These are phyloP conservation scores for Clarias batrachus DNA, from an alignment of 2,113 vertebrate species.

Conservation along the genomic window DNA sequence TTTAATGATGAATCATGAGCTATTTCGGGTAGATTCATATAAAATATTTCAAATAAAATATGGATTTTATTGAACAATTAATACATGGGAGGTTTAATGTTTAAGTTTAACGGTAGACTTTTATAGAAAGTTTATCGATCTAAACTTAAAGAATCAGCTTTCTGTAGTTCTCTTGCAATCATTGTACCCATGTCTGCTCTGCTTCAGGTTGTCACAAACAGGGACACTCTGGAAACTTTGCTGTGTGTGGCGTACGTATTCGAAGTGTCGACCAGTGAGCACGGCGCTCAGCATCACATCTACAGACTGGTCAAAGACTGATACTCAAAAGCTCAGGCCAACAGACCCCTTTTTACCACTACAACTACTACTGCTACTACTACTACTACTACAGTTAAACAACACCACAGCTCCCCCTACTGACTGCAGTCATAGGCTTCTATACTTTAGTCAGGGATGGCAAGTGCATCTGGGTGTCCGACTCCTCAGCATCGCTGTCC, in stretches of 20 bases:
- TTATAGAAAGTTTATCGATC: neutral
- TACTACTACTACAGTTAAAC: slow-evolving; percentile 55
- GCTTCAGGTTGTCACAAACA: slow-evolving; percentile 88
- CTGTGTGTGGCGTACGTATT: slow-evolving; percentile 92
- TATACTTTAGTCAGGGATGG: slow-evolving; percentile 24
- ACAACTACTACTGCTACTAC: slow-evolving; percentile 53
- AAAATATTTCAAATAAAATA: neutral
- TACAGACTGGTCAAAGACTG: slow-evolving; percentile 95
- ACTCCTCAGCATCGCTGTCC: slow-evolving; percentile 51
- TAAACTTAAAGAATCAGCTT: neutral
- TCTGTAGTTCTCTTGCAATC: neutral
- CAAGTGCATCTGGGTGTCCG: slow-evolving; percentile 28
- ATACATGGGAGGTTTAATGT: too few species aligned
- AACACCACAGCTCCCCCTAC: slow-evolving; percentile 45
- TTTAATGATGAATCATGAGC: neutral
- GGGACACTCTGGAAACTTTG: slow-evolving; percentile 92
- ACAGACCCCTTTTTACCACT: slow-evolving; percentile 49
- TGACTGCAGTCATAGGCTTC: slow-evolving; percentile 30
- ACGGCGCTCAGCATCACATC: slow-evolving; percentile 92
- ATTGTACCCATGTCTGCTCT: neutral
- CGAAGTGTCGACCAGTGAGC: slow-evolving; percentile 91
- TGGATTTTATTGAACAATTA: too few species aligned
- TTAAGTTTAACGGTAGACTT: too few species aligned
- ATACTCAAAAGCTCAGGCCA: slow-evolving; percentile 57
- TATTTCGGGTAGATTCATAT: neutral